Base-by-base conservation (phyloP, 2,113 vertebrate genomes). In the Prunella himalayana region DNA sequence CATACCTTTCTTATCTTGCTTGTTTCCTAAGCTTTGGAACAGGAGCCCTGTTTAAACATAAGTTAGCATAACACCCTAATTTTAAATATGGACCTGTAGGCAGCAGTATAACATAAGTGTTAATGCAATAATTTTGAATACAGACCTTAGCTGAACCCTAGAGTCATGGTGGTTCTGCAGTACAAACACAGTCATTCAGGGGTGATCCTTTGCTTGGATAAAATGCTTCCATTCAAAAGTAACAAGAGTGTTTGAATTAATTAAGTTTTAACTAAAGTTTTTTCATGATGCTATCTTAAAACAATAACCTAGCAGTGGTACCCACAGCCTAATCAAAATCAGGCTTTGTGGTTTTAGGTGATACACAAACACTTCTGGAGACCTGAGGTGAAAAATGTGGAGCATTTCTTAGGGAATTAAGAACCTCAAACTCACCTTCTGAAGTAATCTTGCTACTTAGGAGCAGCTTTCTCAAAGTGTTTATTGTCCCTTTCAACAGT, bases 261-360 rank as follows among this genome's bases (percentile, higher is more conserved):
- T 95, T 82, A 94, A 93, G 84, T 95, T 87, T 63, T 84, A 95
- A 89, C 84, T 88, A 92, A 95, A 95, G 91, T 86, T 94, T 88
- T 90, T 92, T 39, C 70, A 85, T 25, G 93, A 95, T 96, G 59
- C 42, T 91, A 95, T 95, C 96, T 94, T 89, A 95, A 78, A 95
- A 90, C 71, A 95, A 91, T 91, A 95, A 95, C 70, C 69, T 54
- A 85, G 53, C 54, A 45, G 49, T 65, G 57, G 70, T 91, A 95
- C 73, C 63, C 84, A 10, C 66, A 79, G 63, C 63, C 59, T 95
- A 94, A 95, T 92, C 91, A 87, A 89, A 91, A 95, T 85, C 96
- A 95, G 91, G 59, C 73, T 91, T 82, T 91, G 93, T 85, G 93
- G 84, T 85, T 96, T 91, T 72, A 89, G 66, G 84, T 95, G 84